Evolutionary conservation across 1,140 invertebrate genomes (phyloP), one percentile per base, ranked within the genome.

Genomic region (Cydia fagiglandana): DNA sequence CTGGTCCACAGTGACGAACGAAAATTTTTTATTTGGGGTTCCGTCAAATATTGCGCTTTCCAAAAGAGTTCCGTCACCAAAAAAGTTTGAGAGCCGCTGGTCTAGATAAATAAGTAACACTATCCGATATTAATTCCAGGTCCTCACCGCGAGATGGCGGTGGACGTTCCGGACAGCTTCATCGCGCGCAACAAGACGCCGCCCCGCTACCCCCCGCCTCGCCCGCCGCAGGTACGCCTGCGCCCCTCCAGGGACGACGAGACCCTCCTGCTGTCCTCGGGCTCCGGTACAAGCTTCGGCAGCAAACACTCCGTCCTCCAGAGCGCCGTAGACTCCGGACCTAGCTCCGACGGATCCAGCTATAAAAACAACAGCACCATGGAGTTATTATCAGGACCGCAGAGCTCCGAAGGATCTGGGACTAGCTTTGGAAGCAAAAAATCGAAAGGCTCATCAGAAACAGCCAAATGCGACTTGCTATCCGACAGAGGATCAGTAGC

Each of bases 151-250:
- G 99, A 99, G 95, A 98, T 99, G 97, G 97, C 99, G 85, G 98
- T 99, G 87, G 99, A 99, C 93, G 98, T 99, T 79, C 99, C 99
- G 84, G 98, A 99, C 87, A 96, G 96, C 85, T 99, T 99, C 94
- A 96, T 99, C 81, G 97, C 95, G 80, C 95, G 96, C 90, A 97
- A 97, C 93, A 99, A 98, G 94, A 98, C 96, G 78, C 97, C 96
- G 79, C 98, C 97, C 80, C 95, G 98, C 88, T 99, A 98, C 94
- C 97, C 97, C 73, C 96, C 96, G 38, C 96, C 95, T 17, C 95
- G 95, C 80, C 95, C 94, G 74, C 94, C 94, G 64, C 92, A 94
- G 91, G 91, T 93, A 93, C 91, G 87, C 80, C 85, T 88, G 83
- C 90, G 90, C 76, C 81, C 88, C 84, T 88, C 87, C 88, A 88